phyloP scores from a whole-genome alignment of 2,113 vertebrate genomes.

The Struthidea cinerea region DNA sequence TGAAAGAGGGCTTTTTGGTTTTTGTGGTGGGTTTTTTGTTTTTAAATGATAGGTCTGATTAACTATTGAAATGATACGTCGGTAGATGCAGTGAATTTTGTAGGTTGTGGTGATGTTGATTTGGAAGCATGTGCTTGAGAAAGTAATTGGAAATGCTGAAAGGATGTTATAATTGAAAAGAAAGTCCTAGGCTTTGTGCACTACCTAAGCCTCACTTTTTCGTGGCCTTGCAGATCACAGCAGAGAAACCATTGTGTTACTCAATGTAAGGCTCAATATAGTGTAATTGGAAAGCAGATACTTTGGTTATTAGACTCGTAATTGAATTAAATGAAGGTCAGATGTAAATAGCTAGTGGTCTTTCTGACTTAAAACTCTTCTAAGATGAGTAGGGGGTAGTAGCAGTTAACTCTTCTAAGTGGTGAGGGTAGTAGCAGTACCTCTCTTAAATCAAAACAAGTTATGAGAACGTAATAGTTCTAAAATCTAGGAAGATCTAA shows the following conservation, averaged over 20 bases:
- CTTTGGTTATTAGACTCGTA: not conserved
- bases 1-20: not conserved
- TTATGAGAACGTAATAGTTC: not conserved
- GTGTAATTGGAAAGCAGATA: not conserved
- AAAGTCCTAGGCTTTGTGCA: not conserved
- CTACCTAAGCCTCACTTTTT: not conserved
- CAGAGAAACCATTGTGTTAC: not conserved
- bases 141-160: not conserved
- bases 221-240: not conserved
- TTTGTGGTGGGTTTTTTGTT: not conserved
- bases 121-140: not conserved
- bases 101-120: not conserved
- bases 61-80: not conserved
- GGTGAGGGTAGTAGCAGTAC: not conserved
- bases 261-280: not conserved
- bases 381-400: not conserved
- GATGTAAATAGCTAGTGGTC: not conserved
- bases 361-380: not conserved
- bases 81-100: not conserved
- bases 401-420: not conserved
- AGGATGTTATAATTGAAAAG: not conserved
- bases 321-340: not conserved
- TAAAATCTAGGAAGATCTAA: not conserved
- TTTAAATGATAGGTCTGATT: not conserved
- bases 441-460: not conserved